Percentiles rank a stretch among this genome's conserved stretches.
phyloP scores from a whole-genome alignment of 2,888 invertebrate genomes.

The Odontomyia ornata region DNA sequence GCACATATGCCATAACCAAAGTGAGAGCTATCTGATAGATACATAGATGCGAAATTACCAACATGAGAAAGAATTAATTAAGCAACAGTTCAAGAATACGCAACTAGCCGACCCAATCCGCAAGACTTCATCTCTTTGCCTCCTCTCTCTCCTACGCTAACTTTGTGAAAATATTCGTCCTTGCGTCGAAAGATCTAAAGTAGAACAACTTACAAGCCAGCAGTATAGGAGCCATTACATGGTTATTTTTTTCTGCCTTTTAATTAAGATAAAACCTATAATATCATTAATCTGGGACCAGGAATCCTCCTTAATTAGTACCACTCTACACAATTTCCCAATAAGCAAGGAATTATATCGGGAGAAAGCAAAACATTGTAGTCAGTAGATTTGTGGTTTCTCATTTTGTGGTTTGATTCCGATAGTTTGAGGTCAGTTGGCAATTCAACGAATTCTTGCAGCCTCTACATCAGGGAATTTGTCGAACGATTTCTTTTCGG shows the following conservation, averaged over 20 bases:
- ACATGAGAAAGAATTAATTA: constrained; percentile 34
- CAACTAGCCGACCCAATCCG: background rate
- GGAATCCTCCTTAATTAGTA: constrained; percentile 40
- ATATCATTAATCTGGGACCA: constrained; percentile 43
- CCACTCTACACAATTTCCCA: constrained; percentile 30
- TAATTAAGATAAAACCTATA: constrained; percentile 45
- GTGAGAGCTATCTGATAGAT: background rate
- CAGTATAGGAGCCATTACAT: constrained; percentile 20
- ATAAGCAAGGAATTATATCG: background rate
- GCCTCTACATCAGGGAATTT: too few relatives aligned
- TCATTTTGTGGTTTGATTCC: background rate
- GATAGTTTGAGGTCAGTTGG: background rate
- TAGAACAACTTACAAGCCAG: background rate
- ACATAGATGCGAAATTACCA: background rate
- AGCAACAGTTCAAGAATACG: background rate
- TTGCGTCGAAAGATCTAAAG: background rate
- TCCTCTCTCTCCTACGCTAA: background rate
- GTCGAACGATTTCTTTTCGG: too few relatives aligned
- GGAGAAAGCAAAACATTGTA: constrained; percentile 9
- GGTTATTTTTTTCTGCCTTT: constrained; percentile 40
- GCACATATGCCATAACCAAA: background rate
- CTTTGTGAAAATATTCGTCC: background rate
- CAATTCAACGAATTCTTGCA: constrained; percentile 1
- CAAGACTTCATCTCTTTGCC: background rate
- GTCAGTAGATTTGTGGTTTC: constrained; percentile 24